A percentile compares a stretch with the other conserved stretches of the same genome.
Evolutionary conservation across 2,888 invertebrate species (phyloP).

Genomic region (Nineta flava): DNA sequence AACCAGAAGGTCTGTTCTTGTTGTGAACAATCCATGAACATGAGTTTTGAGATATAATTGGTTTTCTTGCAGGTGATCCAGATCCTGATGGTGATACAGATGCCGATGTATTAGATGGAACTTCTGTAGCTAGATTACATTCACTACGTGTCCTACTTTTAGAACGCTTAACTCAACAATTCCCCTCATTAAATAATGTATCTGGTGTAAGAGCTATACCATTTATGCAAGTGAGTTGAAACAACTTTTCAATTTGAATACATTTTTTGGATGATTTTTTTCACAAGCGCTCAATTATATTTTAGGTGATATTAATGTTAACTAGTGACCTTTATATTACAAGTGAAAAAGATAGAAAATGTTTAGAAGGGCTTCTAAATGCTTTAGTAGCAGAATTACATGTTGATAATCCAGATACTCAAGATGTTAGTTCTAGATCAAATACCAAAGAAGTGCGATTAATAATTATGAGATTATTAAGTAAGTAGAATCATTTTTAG

Average conservation of each 20-base stretch:
- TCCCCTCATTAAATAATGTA: conserved; percentile 57
- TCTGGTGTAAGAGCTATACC: conserved; percentile 81
- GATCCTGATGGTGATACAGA: conserved; percentile 22
- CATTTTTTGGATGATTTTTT: conserved; percentile 3
- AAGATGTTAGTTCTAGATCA: conserved; percentile 43
- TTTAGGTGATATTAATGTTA: conserved; percentile 71
- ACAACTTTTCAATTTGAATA: neutral
- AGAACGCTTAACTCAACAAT: conserved; percentile 58
- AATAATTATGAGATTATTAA: conserved; percentile 73
- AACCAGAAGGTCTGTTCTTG: conserved; percentile 19
- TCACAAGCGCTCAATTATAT: conserved; percentile 5
- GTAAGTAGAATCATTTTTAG: conserved; percentile 32
- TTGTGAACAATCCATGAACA: neutral
- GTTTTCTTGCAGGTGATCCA: conserved; percentile 14
- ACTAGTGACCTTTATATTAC: conserved; percentile 78
- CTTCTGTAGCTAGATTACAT: conserved; percentile 42
- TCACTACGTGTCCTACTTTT: conserved; percentile 52
- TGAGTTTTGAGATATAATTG: too few species aligned
- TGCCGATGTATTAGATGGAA: conserved; percentile 17
- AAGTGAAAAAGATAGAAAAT: conserved; percentile 62
- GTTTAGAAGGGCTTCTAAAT: conserved; percentile 58
- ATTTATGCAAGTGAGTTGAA: conserved; percentile 59
- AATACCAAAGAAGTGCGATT: conserved; percentile 73
- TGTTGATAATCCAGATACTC: conserved; percentile 40
- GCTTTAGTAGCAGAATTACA: conserved; percentile 57